Conservation (phyloP, 2,888 invertebrate genomes). For the Leptopilina myrica region DNA sequence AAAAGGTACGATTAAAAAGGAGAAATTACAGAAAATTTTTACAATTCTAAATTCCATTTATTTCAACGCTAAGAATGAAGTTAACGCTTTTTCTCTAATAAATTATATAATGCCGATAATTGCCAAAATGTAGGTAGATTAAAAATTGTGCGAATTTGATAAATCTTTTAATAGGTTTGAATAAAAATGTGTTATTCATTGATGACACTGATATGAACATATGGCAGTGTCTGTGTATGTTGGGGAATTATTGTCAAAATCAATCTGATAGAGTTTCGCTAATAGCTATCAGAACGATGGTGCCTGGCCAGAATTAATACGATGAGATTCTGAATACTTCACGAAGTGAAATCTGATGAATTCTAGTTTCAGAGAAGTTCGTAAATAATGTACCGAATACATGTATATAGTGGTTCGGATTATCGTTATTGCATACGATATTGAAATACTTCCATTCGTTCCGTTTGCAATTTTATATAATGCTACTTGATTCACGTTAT, state of each 20-base stretch:
- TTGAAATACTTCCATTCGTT: constrained; percentile 60
- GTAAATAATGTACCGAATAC: constrained; percentile 43
- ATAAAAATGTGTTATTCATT: constrained; percentile 12
- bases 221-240: not conserved
- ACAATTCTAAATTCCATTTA: too few species aligned
- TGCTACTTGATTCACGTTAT: constrained; percentile 22
- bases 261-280: constrained; percentile 47
- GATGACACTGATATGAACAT: not conserved
- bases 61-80: too few species aligned
- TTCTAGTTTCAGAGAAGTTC: constrained; percentile 56
- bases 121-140: too few species aligned
- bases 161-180: not conserved
- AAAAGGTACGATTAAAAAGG: too few species aligned
- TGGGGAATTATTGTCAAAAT: constrained; percentile 27
- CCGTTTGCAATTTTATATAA: constrained; percentile 19
- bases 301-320: constrained; percentile 60
- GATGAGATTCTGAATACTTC: constrained; percentile 59
- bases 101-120: too few species aligned
- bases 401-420: constrained; percentile 51
- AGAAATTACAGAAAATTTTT: too few species aligned
- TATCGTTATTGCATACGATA: constrained; percentile 53
- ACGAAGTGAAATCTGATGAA: constrained; percentile 59
- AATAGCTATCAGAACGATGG: constrained; percentile 54
- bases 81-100: too few species aligned
- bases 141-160: not conserved